Evolutionary conservation across 2,797 vertebrate species (phyloP).

Genomic region (Paramormyrops hopkinsi): DNA sequence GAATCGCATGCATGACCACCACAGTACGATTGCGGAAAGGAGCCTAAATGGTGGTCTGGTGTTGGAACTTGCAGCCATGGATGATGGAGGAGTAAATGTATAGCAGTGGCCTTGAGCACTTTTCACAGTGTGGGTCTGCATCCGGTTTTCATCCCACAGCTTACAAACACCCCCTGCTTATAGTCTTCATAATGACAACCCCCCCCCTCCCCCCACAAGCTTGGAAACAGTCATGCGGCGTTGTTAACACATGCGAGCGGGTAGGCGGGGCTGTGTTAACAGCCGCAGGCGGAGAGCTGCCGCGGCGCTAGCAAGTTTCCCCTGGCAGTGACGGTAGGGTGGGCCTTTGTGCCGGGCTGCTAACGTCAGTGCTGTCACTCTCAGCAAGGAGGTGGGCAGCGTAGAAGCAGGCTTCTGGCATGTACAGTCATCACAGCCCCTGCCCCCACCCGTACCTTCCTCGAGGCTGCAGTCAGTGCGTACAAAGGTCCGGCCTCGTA

Average conservation of each 20-base stretch:
- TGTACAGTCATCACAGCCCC: not conserved
- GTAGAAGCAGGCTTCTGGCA: not conserved
- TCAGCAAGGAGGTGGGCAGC: not conserved
- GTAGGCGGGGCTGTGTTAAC: not conserved
- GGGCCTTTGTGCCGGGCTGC: not conserved
- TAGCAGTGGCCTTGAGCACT: not conserved
- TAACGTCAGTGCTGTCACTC: slow-evolving; percentile 16
- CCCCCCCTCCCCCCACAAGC: not conserved
- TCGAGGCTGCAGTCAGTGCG: not conserved
- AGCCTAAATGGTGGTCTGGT: not conserved
- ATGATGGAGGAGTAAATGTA: not conserved
- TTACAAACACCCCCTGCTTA: not conserved
- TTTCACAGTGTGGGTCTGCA: not conserved
- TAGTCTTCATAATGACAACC: not conserved
- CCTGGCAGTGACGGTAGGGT: slow-evolving; percentile 21
- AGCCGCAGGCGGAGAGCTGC: not conserved
- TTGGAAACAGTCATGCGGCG: not conserved
- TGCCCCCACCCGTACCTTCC: not conserved
- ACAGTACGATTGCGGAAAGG: not conserved
- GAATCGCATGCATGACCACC: not conserved
- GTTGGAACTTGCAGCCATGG: not conserved
- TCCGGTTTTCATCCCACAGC: not conserved
- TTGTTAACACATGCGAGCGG: not conserved
- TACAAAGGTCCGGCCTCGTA: not conserved
- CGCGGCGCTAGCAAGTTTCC: not conserved